Evolutionary conservation across 1,140 invertebrate genomes (phyloP), one percentile per base, ranked within the genome.

Genomic region (Drosophila miranda): DNA sequence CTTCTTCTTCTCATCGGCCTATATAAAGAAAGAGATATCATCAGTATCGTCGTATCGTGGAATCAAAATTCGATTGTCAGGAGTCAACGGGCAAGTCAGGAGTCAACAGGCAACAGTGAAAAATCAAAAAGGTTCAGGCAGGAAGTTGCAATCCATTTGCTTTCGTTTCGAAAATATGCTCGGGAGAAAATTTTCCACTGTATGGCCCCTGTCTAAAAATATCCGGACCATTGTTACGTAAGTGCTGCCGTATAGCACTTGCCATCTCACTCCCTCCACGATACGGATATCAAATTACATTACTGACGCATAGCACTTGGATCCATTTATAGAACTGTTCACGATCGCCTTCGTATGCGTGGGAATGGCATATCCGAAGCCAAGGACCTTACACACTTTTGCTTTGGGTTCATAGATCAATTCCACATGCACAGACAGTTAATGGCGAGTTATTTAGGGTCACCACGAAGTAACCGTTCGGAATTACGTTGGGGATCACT

Each of bases 1-100:
- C 93, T 95, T 95, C 93, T 96, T 95, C 92, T 96, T 95, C 92
- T 96, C 95, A 92, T 96, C 95, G 93, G 94, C 94, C 93, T 95
- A 92, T 0, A 16, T 9, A 57, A 53, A 68, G 5, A 57, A 53
- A 72, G 23, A 68, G 55, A 44, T 49, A 34, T 49, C 30, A 34
- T 6, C 62, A 8, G 3, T 42, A 38, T 8, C 8, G 50, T 26
- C 14, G 16, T 16, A 16, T 16, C 16, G 16, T 26, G 13, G 34
- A 38, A 38, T 26, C 2, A 14, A 38, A 26, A 6, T 1, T 9
- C n/a, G 11, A 21, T 13, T 1, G 38, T 34, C 11, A n/a, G 34
- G 34, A 26, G 23, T 48, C 34, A 34, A 13, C 11, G 34, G 3
- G 11, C 11, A 38, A 38, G 34, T 38, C 34, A 38, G 13, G 5